Evolutionary conservation across 2,888 invertebrate species (phyloP).

Genomic region (Eurytoma californica): DNA sequence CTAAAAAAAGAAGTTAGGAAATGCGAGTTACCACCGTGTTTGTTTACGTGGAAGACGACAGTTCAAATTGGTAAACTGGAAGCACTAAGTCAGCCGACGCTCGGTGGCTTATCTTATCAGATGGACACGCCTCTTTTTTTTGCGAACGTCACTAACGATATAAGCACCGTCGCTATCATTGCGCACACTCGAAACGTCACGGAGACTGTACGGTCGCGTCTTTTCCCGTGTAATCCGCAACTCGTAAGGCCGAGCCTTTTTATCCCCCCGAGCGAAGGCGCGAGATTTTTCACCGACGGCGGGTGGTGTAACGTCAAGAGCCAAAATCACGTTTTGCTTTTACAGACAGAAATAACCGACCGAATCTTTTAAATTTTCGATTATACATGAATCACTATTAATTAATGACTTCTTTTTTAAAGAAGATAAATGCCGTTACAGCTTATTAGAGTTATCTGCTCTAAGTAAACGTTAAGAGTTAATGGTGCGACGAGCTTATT

Average conservation of each 20-base stretch:
- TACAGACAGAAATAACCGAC: too few species aligned
- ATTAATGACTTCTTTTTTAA: too few species aligned
- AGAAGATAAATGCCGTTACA: too few species aligned
- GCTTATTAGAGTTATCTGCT: too few species aligned
- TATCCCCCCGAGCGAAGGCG: background rate
- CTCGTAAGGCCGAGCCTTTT: conserved; percentile 22
- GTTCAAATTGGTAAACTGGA: background rate
- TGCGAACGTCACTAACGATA: conserved; percentile 39
- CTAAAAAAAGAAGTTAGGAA: too few species aligned
- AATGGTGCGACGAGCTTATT: too few species aligned
- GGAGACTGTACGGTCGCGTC: background rate
- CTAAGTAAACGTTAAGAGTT: too few species aligned
- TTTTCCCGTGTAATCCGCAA: conserved; percentile 26
- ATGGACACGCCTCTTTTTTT: conserved; percentile 43
- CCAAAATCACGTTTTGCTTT: too few species aligned
- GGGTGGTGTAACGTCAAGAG: conserved; percentile 1
- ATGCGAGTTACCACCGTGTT: too few species aligned
- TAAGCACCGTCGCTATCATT: conserved; percentile 29
- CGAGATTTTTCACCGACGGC: conserved; percentile 20
- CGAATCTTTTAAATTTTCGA: too few species aligned
- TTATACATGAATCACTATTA: too few species aligned
- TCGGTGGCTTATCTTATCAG: background rate
- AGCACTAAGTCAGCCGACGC: background rate
- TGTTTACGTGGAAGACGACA: too few species aligned
- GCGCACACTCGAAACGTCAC: conserved; percentile 27